Base-by-base conservation (phyloP, 2,797 vertebrate genomes). In the Sorex maritimensis region DNA sequence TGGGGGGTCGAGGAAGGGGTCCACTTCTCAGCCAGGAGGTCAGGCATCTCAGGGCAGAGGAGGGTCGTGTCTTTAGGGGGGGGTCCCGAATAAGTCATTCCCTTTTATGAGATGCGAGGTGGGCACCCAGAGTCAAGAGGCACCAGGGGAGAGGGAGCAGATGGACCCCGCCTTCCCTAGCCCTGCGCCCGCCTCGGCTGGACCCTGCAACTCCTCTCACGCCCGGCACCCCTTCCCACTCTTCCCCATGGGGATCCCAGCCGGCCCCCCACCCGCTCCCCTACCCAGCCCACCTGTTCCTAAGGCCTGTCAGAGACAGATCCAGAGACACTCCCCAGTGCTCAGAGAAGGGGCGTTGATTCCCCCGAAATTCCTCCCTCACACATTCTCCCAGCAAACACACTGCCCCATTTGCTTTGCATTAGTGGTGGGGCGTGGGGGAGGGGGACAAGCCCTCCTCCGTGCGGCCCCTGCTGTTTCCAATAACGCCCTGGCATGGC, bases 401-500 rank as follows among this genome's bases (percentile, higher is more conserved):
- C 44, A 38, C 15, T 6, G 77, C 24, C 11, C 46, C 86, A 90
- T 93, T 95, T 93, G 93, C 52, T 96, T 95, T 86, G 81, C 38
- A 30, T 95, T 95, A 94, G 61, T 17, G 41, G 49, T 52, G 49
- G 49, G 49, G 58, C 0, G 58, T 61, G 58, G 21, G 58, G 58
- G 58, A 61, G 58, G 21, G 58, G 21, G 21, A 7, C 58, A 92
- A 28, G 21, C 73, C 28, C 3, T 74, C 86, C 93, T 74, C 86
- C 93, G 91, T 92, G 93, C 83, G 92, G 91, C 83, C 68, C 44
- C 72, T 52, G 81, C 83, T 94, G 91, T 94, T 93, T 94, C 83
- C 92, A 90, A 94, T 94, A 78, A 93, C 95, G 90, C 38, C 3
- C 81, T 89, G 86, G 91, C 58, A 3, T 41, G 6, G 13, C 8